phyloP scores from a whole-genome alignment of 2,888 invertebrate species.

The Chaitophorus viminalis region DNA sequence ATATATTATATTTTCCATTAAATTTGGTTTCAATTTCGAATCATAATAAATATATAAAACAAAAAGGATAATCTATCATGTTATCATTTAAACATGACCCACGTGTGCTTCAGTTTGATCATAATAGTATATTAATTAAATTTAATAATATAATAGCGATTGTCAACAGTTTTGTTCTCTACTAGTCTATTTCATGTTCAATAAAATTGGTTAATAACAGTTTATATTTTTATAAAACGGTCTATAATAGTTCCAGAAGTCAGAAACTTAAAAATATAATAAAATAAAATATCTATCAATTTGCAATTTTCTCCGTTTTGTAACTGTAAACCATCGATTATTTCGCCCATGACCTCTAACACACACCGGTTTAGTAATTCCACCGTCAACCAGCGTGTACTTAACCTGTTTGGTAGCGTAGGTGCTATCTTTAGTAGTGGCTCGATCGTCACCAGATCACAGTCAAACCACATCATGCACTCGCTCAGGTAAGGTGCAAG shows the following conservation, averaged over 20 bases:
- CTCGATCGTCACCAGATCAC: constrained; percentile 45
- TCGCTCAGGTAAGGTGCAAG: constrained; percentile 31
- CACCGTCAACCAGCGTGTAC: constrained; percentile 26
- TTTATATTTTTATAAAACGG: not conserved
- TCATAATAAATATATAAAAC: too few species aligned
- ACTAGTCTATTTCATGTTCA: too few species aligned
- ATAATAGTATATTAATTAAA: too few species aligned
- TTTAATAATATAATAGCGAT: too few species aligned
- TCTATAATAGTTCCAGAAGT: not conserved
- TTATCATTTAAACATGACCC: too few species aligned
- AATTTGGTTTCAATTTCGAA: too few species aligned
- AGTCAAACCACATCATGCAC: not conserved
- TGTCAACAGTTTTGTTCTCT: too few species aligned
- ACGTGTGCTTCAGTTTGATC: too few species aligned
- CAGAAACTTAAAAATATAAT: not conserved
- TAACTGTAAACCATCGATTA: constrained; percentile 7
- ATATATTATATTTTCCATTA: too few species aligned
- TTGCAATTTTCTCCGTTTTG: not conserved
- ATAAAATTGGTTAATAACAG: not conserved
- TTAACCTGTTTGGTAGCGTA: constrained; percentile 46
- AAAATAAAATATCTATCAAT: not conserved
- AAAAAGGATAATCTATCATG: too few species aligned
- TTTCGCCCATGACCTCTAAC: constrained; percentile 43
- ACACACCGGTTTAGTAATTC: constrained; percentile 33
- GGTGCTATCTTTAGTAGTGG: constrained; percentile 37